phyloP scores from a whole-genome alignment of 2,797 vertebrate species.

The Phalloptychus januarius region DNA sequence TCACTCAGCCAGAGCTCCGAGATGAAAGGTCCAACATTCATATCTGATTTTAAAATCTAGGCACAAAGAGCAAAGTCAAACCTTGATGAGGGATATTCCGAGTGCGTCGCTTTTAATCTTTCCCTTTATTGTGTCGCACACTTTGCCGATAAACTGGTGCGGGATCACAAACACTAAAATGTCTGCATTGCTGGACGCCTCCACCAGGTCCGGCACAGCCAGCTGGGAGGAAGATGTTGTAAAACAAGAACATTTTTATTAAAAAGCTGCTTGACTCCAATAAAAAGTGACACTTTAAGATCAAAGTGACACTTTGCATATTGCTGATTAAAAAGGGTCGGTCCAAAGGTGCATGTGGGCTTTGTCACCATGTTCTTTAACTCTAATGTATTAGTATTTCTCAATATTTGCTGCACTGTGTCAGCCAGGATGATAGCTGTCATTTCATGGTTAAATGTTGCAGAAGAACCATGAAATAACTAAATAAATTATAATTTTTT shows the following conservation, averaged over 20 bases:
- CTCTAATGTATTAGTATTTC: background rate
- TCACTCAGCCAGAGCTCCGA: background rate
- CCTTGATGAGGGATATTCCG: slow-evolving; percentile 96
- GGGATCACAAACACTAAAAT: slow-evolving; percentile 95
- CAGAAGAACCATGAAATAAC: too few relatives aligned
- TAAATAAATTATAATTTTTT: too few relatives aligned
- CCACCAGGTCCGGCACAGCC: slow-evolving; percentile 90
- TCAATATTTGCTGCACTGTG: too few relatives aligned
- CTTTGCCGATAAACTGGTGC: slow-evolving; percentile 90
- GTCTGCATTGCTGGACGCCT: slow-evolving; percentile 86
- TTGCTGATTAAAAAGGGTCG: background rate
- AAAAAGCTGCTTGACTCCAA: background rate
- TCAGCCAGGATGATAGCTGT: background rate
- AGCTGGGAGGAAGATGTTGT: slow-evolving; percentile 73
- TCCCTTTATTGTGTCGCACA: slow-evolving; percentile 91
- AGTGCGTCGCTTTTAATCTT: slow-evolving; percentile 87
- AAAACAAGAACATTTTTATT: background rate
- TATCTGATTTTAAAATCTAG: slow-evolving; percentile 6
- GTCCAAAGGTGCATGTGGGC: background rate
- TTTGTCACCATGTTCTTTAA: background rate
- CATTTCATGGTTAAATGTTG: background rate
- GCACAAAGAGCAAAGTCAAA: slow-evolving; percentile 50
- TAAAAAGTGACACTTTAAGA: background rate
- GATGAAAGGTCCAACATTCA: background rate
- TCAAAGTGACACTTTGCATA: background rate